phyloP scores from a whole-genome alignment of 2,113 vertebrate genomes.

The Philantomba maxwellii region DNA sequence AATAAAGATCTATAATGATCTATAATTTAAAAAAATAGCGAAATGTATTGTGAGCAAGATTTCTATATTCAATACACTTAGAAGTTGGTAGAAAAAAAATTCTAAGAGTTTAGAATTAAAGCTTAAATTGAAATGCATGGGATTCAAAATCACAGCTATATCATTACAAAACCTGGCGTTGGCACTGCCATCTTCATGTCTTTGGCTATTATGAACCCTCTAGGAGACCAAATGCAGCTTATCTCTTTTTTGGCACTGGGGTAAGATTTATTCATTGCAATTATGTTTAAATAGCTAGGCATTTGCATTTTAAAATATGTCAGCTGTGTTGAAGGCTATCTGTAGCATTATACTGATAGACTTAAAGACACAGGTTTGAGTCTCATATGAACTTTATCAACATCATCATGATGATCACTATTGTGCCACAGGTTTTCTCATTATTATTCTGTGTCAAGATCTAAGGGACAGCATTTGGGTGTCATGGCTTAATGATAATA shows the following conservation, averaged over 20 bases:
- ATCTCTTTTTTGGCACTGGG: not conserved
- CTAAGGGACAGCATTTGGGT: not conserved
- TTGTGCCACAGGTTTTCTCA: not conserved
- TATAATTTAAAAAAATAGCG: not conserved
- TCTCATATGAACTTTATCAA: not conserved
- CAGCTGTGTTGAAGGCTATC: not conserved
- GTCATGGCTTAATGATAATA: not conserved
- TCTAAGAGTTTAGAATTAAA: not conserved
- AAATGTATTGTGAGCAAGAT: not conserved
- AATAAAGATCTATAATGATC: not conserved
- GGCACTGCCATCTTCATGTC: rapidly evolving
- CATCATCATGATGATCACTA: not conserved
- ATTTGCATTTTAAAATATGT: not conserved
- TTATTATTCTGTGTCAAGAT: not conserved
- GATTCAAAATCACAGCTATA: not conserved
- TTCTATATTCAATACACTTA: not conserved
- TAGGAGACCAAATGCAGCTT: not conserved
- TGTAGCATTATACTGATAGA: not conserved
- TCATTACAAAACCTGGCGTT: not conserved
- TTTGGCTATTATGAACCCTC: not conserved
- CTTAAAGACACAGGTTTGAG: not conserved
- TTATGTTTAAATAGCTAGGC: not conserved
- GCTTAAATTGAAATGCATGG: not conserved
- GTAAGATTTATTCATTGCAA: not conserved
- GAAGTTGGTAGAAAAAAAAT: not conserved